Evolutionary conservation across 2,113 vertebrate species (phyloP), one percentile per base, ranked within the genome.

Genomic region (Donacobius atricapilla): DNA sequence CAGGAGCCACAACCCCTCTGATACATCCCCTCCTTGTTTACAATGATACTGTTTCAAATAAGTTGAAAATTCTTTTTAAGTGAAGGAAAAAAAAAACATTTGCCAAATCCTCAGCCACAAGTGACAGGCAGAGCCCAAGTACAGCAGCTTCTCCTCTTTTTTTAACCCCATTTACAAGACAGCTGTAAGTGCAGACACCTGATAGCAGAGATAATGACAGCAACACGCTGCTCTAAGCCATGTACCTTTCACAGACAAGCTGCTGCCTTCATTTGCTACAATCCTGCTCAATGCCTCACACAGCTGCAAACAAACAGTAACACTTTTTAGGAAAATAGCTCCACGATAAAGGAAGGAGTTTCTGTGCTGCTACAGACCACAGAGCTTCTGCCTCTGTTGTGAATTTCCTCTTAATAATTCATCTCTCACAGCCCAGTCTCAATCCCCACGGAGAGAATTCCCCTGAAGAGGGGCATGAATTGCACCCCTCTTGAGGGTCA

Each of bases 251-350:
- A 4, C 89, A 79, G 61, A 51, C 30, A 80, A 82, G 73, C 69
- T 63, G 60, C 35, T 90, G 61, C 82, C 82, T 89, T 87, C 90
- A n/a, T 54, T 61, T 78, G 48, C 84, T 77, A 15, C 78, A 69
- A 7, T 7, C 63, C 66, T 53, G 69, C 33, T 75, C 63, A 44
- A 5, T 22, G 69, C 75, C 73, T 93, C 81, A 31, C 30, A 14
- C 1, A 40, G 69, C 58, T 53, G 51, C 57, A 39, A 71, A 87
- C 40, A 91, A 84, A 51, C 13, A 72, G 11, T 0, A 73, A 40
- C 4, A 8, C 18, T 3, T 75, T 70, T 82, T 68, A 93, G 24
- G 66, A 45, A 76, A 79, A 72, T 0, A 56, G 57, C 44, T 80
- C 40, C 16, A 16, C 3, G 1, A 25, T 13, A 50, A 83, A 81